Percentiles rank a stretch among this genome's conserved stretches.
phyloP scores from a whole-genome alignment of 2,888 invertebrate species.

The Cantharis rufa region DNA sequence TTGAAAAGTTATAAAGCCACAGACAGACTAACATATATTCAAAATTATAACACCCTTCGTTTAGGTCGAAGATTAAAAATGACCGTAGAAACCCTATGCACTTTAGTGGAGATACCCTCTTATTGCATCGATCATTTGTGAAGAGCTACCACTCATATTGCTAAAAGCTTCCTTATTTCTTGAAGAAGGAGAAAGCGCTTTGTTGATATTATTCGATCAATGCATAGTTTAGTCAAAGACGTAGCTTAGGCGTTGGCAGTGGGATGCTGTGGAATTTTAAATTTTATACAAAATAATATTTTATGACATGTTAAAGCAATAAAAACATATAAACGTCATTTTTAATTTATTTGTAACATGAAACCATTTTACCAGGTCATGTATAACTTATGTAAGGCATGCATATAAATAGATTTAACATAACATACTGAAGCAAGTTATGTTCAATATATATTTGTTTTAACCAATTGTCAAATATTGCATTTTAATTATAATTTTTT shows the following conservation, averaged over 20 bases:
- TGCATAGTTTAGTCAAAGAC: not conserved
- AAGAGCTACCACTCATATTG: constrained; percentile 17
- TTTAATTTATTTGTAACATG: constrained; percentile 43
- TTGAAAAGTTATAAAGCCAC: too few species aligned
- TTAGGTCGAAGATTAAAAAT: not conserved
- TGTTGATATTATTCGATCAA: not conserved
- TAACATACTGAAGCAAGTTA: constrained; percentile 1
- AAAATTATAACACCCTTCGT: too few species aligned
- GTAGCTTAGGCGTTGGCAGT: constrained; percentile 32
- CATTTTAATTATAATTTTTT: not conserved
- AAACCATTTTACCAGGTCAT: constrained; percentile 42
- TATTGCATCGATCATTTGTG: constrained; percentile 26
- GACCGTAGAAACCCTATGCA: constrained; percentile 15
- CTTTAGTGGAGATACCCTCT: constrained; percentile 20
- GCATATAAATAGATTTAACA: constrained; percentile 34
- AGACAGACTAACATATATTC: too few species aligned
- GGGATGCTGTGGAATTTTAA: constrained; percentile 38
- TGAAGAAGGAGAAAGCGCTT: not conserved
- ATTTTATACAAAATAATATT: constrained; percentile 41
- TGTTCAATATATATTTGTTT: not conserved
- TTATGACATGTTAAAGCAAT: constrained; percentile 43
- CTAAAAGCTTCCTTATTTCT: constrained; percentile 10
- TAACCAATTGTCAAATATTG: not conserved
- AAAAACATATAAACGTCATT: constrained; percentile 43
- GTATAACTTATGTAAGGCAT: constrained; percentile 37